phyloP scores from a whole-genome alignment of 2,888 invertebrate genomes.

The Zaprionus bogoriensis region DNA sequence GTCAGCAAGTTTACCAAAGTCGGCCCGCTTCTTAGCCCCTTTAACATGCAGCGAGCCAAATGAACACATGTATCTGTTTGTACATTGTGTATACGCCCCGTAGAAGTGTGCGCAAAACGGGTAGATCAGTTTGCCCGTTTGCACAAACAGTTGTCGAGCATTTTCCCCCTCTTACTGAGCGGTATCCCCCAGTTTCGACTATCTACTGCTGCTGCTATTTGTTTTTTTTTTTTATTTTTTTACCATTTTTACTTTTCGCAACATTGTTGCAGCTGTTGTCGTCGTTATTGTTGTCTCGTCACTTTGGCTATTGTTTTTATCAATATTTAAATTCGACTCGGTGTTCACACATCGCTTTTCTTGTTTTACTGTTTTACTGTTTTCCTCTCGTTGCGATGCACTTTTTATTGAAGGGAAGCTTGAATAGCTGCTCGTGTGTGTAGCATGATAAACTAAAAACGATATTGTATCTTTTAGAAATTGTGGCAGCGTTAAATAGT shows the following conservation, averaged over 20 bases:
- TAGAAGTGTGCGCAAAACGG: neutral
- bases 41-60: slow-evolving; percentile 28
- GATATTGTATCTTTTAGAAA: neutral
- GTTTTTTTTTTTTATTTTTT: slow-evolving; percentile 9
- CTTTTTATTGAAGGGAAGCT: neutral
- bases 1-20: slow-evolving; percentile 61
- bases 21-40: neutral
- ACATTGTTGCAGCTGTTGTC: slow-evolving; percentile 46
- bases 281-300: slow-evolving; percentile 3
- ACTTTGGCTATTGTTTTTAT: slow-evolving; percentile 48
- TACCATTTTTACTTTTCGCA: slow-evolving; percentile 18
- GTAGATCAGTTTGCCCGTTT: too few species aligned
- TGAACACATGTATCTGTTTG: slow-evolving; percentile 67
- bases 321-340: slow-evolving; percentile 61
- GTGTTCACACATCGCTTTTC: slow-evolving; percentile 4
- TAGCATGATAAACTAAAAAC: neutral
- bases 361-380: slow-evolving; percentile 15
- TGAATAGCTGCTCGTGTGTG: too few species aligned
- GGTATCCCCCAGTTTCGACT: neutral
- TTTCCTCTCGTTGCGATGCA: neutral
- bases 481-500: too few species aligned
- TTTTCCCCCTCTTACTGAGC: too few species aligned
- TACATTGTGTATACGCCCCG: slow-evolving; percentile 15
- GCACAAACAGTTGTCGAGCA: too few species aligned
- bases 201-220: too few species aligned